Base-by-base conservation (phyloP, 1,140 invertebrate genomes). In the Papilio xuthus region DNA sequence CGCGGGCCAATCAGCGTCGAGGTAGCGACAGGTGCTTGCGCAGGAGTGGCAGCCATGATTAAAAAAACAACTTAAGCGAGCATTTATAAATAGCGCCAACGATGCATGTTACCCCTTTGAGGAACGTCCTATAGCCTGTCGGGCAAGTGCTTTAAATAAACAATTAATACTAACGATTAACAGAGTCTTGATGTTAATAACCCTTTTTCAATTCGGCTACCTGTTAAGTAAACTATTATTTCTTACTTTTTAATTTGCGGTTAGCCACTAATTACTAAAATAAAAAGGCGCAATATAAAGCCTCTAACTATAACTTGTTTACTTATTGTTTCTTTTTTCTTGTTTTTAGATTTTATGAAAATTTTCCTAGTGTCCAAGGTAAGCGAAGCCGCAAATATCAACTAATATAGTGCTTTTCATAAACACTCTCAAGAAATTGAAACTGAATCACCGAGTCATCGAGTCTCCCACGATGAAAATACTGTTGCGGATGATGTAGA, bases 41-140 rank as follows among this genome's bases (percentile, higher is more conserved):
- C 73, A 78, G 80, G 78, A 82, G 79, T 78, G 72, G 77, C 26
- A 77, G 53, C 37, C 73, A 82, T 78, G 67, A 84, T 78, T 74
- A 81, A 85, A 86, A 85, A 86, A 82, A 75, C 26, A 26, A 79
- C 28, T 70, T 77, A 81, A 85, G 82, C 81, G 79, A 83, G 77
- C 84, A 83, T 84, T 88, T 88, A 88, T 86, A 88, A 89, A 88
- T 89, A 87, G 86, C 84, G 84, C 70, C 81, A 81, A 84, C 81
- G 85, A 81, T 84, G 79, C 79, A 78, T 78, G 77, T 78, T 80
- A 81, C 82, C 80, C 82, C 82, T 83, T 83, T 83, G 82, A 83
- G 78, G 69, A 78, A 76, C 79, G 80, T 80, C 74, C 78, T 75
- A n/a, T 60, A 82, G 71, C 82, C 53, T 81, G 80, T 83, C 79